Base-by-base conservation (phyloP, 1,140 invertebrate species). In the Drosophila ercepeae region DNA sequence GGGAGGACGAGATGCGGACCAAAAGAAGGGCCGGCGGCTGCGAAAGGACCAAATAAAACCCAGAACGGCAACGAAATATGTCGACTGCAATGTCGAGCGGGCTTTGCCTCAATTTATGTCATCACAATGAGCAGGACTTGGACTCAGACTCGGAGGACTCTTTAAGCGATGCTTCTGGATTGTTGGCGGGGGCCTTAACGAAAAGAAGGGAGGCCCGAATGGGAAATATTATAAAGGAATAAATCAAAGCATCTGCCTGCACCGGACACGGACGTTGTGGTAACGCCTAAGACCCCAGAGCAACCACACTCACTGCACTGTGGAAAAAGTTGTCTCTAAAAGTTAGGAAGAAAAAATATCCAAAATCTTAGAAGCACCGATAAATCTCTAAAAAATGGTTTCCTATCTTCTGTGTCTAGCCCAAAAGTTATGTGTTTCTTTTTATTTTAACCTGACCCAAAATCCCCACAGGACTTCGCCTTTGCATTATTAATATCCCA, bases 221-320 rank as follows among this genome's bases (percentile, higher is more conserved):
- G 50, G 44, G 53, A 54, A 58, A 64, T 71, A 69, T 58, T 75
- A 63, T 64, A 75, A 78, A 64, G 34, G 53, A 79, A 70, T 79
- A 79, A 79, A 75, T 79, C 77, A 79, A 79, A 63, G 48, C 57
- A 71, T 64, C 74, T 61, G 46, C 57, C 76, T 64, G 76, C 42
- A 54, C 48, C 25, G 45, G 70, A 52, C 67, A 64, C 53, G 39
- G 19, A 18, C 42, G 50, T 45, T 42, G 39, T 49, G 65, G 50
- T 69, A 45, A 61, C 41, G 51, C 34, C 41, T 51, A 74, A 39
- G 58, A 57, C 49, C 34, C n/a, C 21, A 32, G 5, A 32, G 36
- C 19, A 5, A 34, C 39, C 25, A 7, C 25, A 16, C 18, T 1
- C 23, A 41, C 13, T 9, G 16, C 39, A 42, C 39, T 42, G 8